Base-by-base conservation (phyloP, 2,113 vertebrate species). In the Megalops atlanticus region DNA sequence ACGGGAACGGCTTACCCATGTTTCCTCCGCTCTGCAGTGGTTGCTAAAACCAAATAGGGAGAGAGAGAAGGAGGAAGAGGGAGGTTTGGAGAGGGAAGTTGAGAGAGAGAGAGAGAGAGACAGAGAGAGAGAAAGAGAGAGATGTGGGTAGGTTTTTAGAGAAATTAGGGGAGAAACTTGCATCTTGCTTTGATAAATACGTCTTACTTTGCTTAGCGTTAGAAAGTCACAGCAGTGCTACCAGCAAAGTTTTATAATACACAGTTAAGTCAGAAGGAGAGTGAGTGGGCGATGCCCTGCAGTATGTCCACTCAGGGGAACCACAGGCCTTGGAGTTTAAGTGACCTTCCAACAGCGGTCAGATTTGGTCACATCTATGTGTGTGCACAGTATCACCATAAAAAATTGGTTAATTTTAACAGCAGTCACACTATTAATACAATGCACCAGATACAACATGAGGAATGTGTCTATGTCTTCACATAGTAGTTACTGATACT, bases 1-100 rank as follows among this genome's bases (percentile, higher is more conserved):
- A 69, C 52, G 77, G 45, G 36, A 38, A 49, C 33, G 0, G 27
- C 31, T 3, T 31, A 74, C 39, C 76, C 87, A 76, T 80, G 82
- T 80, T 81, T n/a, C n/a, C 81, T 86, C 85, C n/a, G 47, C 81
- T 86, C 84, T 86, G 83, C 87, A 82, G 86, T 75, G 80, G 80
- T 85, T 85, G 81, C 83, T 89, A 87, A 89, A 88, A 92, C 90
- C 85, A 90, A 91, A 91, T 86, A 82, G 76, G 76, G 82, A 84
- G 76, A 33, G 8, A 77, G 35, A 49, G 45, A 38, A 36, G n/a
- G 35, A 81, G 76, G 16, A 45, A 45, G 74, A 43, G 74, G 35
- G n/a, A 54, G 36, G 43, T 27, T 31, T 15, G 1, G 78, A 64
- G 87, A 84, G 85, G 73, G 84, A 87, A 70, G 80, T 36, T 18